These are phyloP conservation scores for Dipus sagitta DNA, from an alignment of 2,797 vertebrate species.

Conservation along the genomic window DNA sequence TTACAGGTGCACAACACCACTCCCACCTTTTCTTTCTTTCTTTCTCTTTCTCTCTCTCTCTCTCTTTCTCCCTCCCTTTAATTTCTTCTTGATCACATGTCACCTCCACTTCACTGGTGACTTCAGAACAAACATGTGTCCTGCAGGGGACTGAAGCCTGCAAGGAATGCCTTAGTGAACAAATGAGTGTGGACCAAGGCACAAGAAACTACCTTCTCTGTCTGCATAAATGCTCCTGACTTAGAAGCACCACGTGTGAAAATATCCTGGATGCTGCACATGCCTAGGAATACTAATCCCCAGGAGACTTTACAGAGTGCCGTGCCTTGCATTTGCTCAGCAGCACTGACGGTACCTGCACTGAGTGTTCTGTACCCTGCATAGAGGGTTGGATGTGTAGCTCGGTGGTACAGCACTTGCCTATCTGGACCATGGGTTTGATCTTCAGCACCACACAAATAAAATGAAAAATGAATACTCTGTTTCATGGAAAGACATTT, in stretches of 20 bases:
- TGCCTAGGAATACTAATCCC: neutral
- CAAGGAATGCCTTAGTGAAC: neutral
- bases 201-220: neutral
- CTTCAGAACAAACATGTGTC: neutral
- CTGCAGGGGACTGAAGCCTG: neutral
- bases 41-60: too few relatives aligned
- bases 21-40: neutral
- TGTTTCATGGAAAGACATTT: conserved; percentile 31
- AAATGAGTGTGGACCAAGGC: neutral
- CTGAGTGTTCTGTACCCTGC: neutral
- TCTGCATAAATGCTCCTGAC: neutral
- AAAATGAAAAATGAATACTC: neutral
- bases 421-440: too few relatives aligned
- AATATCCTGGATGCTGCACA: too few relatives aligned
- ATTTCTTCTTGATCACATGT: neutral
- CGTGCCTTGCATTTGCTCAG: neutral
- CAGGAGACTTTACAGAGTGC: neutral
- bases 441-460: too few relatives aligned
- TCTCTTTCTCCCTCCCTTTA: neutral
- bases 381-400: neutral
- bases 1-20: neutral
- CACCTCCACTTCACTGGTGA: neutral
- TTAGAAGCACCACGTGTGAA: neutral
- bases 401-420: neutral
- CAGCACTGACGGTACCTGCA: neutral